A percentile compares a stretch with the other conserved stretches of the same genome.
These are phyloP conservation scores for Erebia aethiops DNA, from an alignment of 2,888 invertebrate species.

Conservation along the genomic window DNA sequence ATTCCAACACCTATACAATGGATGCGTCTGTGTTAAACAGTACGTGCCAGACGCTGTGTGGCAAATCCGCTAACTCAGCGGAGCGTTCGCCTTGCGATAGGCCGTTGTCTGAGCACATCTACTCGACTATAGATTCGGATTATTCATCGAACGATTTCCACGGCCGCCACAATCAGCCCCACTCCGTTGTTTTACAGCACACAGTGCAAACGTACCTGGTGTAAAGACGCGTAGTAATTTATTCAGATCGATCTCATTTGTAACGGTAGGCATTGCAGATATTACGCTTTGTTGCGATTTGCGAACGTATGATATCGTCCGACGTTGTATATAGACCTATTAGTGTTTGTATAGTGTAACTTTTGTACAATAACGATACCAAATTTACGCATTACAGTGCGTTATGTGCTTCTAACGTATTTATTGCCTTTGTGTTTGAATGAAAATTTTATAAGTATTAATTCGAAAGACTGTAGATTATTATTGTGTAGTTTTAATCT, in stretches of 20 bases:
- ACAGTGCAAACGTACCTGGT: slow-evolving; percentile 80
- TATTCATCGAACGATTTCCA: slow-evolving; percentile 86
- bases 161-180: slow-evolving; percentile 69
- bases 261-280: slow-evolving; percentile 64
- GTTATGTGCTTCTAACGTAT: slow-evolving; percentile 73
- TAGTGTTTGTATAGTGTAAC: slow-evolving; percentile 68
- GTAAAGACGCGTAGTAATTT: slow-evolving; percentile 54
- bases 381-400: slow-evolving; percentile 78
- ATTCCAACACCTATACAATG: slow-evolving; percentile 93
- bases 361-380: slow-evolving; percentile 82
- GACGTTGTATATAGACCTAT: slow-evolving; percentile 67
- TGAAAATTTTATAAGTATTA: slow-evolving; percentile 76
- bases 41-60: slow-evolving; percentile 84
- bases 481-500: slow-evolving; percentile 73
- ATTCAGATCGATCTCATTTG: slow-evolving; percentile 67
- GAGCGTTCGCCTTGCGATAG: slow-evolving; percentile 86
- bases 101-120: slow-evolving; percentile 93
- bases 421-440: slow-evolving; percentile 72
- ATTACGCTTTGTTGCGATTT: slow-evolving; percentile 62
- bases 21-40: slow-evolving; percentile 85
- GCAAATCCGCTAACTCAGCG: slow-evolving; percentile 78
- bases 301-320: slow-evolving; percentile 63
- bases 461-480: slow-evolving; percentile 82
- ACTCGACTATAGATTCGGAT: slow-evolving; percentile 95
- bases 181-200: slow-evolving; percentile 76